Evolutionary conservation across 2,888 invertebrate genomes (phyloP).

Genomic region (Actias luna): DNA sequence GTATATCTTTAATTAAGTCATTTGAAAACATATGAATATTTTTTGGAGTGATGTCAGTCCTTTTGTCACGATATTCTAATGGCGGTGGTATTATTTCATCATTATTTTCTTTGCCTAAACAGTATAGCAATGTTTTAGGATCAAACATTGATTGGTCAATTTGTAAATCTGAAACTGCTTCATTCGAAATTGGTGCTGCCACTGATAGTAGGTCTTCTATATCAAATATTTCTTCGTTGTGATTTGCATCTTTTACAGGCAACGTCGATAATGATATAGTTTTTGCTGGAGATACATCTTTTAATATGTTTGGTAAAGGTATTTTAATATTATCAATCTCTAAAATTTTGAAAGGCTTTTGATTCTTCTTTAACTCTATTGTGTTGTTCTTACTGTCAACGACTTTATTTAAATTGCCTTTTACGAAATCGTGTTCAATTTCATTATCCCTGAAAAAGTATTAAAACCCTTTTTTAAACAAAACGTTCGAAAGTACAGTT

Average conservation of each 20-base stretch:
- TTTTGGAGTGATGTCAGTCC: background rate
- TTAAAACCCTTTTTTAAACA: background rate
- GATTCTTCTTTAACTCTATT: slow-evolving; percentile 32
- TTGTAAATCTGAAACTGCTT: slow-evolving; percentile 31
- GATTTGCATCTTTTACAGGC: background rate
- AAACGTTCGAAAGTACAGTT: no score
- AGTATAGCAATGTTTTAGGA: slow-evolving; percentile 59
- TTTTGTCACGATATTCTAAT: slow-evolving; percentile 47
- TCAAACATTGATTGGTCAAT: slow-evolving; percentile 60
- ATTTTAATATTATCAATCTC: slow-evolving; percentile 51
- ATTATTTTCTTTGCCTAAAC: slow-evolving; percentile 29
- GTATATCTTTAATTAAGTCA: background rate
- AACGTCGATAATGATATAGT: background rate
- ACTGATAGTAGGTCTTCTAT: background rate
- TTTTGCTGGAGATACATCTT: slow-evolving; percentile 17
- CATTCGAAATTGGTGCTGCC: background rate
- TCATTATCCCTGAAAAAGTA: slow-evolving; percentile 33
- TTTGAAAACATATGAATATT: background rate
- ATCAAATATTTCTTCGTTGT: background rate
- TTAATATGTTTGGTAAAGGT: slow-evolving; percentile 37
- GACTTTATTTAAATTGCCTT: slow-evolving; percentile 16
- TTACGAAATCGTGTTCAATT: slow-evolving; percentile 14
- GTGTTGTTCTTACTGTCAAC: slow-evolving; percentile 15
- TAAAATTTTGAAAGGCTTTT: slow-evolving; percentile 58
- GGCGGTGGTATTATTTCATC: slow-evolving; percentile 59